Base-by-base conservation (phyloP, 2,113 vertebrate genomes). In the Riparia riparia region DNA sequence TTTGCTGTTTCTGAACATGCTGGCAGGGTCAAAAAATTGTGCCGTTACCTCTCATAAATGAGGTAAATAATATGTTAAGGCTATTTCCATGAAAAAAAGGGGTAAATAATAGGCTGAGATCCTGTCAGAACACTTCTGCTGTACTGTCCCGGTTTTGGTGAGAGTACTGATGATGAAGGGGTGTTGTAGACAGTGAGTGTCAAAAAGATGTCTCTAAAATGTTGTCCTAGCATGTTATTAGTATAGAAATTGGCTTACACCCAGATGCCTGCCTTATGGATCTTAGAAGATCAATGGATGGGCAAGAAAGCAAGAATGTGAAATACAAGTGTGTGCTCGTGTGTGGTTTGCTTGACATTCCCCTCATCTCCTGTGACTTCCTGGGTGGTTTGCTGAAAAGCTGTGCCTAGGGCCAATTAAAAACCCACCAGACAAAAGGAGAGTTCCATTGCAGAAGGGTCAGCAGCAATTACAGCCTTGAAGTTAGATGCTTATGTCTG, bases 211-310 rank as follows among this genome's bases (percentile, higher is more conserved):
- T 84, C 31, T 82, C 54, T 69, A 34, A 91, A 95, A 72, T 19
- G 26, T 61, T 88, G 47, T 76, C 53, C 47, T 71, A 47, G 69
- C 60, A 37, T 31, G 24, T 63, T 87, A 32, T 31, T 85, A 57
- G 39, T 76, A 47, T 18, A 82, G 53, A 85, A 95, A 51, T 54
- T 69, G 66, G 42, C 54, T 77, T 32, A n/a, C 31, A 80, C 10
- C 17, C 89, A 96, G n/a, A 44, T 72, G 22, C n/a, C n/a, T 72
- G 26, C 41, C 34, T 61, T 87, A 61, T 73, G 66, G 78, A 57
- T 89, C 25, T 69, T 45, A 72, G 19, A 74, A 91, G 89, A 96
- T 92, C 91, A 87, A 20, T 93, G 66, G 50, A 60, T 78, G 57
- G 61, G 77, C 53, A 81, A 39, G 68, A 82, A 39, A 89, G 41